Percentiles rank a stretch among this genome's conserved stretches.
Conservation (phyloP, 2,113 vertebrate genomes). For the Numida meleagris region DNA sequence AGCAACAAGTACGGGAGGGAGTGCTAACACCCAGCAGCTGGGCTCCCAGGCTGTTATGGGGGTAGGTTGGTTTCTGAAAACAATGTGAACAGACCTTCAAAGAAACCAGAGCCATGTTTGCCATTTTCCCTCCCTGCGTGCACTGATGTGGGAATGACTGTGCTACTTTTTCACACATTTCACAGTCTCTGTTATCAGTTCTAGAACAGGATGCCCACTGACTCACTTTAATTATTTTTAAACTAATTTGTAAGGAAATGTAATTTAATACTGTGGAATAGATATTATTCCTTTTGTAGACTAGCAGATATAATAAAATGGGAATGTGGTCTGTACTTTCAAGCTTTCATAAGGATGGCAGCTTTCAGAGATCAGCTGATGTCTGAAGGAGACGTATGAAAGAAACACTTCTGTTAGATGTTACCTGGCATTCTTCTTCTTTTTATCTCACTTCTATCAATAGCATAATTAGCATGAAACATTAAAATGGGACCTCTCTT, state of each 20-base stretch:
- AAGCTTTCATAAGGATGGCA: background rate
- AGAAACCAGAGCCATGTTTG: background rate
- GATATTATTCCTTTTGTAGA: background rate
- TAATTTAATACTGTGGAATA: background rate
- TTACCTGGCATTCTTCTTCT: background rate
- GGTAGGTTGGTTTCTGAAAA: background rate
- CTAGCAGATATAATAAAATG: background rate
- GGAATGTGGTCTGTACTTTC: background rate
- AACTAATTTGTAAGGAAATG: background rate
- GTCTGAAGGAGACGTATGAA: background rate
- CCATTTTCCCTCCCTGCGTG: background rate
- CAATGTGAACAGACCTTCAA: background rate
- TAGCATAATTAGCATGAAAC: background rate
- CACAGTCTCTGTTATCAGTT: background rate
- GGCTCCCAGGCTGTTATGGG: background rate
- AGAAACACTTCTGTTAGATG: background rate
- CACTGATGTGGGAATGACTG: background rate
- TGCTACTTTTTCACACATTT: conserved; percentile 3
- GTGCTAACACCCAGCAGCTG: background rate
- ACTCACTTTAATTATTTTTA: conserved; percentile 8
- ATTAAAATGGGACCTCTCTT: background rate
- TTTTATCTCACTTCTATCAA: background rate
- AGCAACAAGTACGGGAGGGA: background rate
- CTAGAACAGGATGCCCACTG: conserved; percentile 35
- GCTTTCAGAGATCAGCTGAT: background rate